Percentiles rank a stretch among this genome's conserved stretches.
phyloP scores from a whole-genome alignment of 37 sponge, comb jelly and placozoan genomes.

The Haliclona indistincta region DNA sequence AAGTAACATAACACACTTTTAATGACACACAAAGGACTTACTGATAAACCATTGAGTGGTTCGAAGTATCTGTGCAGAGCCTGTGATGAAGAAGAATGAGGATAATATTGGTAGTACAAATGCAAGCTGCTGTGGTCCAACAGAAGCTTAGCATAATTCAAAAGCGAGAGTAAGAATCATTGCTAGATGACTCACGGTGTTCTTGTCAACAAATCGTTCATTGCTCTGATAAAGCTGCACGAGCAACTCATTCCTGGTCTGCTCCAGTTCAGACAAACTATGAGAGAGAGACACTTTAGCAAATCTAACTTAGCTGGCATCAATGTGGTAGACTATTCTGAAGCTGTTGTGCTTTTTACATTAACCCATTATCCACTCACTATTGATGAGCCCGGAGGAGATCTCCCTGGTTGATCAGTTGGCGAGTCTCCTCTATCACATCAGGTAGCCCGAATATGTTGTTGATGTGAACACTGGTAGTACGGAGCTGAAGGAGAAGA shows the following conservation, averaged over 20 bases:
- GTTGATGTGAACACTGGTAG: slow-evolving; percentile 71
- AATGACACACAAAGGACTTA: slow-evolving; percentile 24
- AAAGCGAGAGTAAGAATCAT: not conserved
- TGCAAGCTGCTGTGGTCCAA: too few relatives aligned
- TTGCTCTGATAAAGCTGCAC: slow-evolving; percentile 82
- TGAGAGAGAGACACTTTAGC: too few relatives aligned
- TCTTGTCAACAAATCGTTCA: slow-evolving; percentile 77
- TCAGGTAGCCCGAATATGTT: slow-evolving; percentile 83
- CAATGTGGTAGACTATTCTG: too few relatives aligned
- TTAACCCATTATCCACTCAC: slow-evolving; percentile 29
- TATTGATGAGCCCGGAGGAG: slow-evolving; percentile 72
- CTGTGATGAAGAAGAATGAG: slow-evolving; percentile 33
- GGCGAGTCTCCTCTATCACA: slow-evolving; percentile 48
- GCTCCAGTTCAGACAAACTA: slow-evolving; percentile 84
- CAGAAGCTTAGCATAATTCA: too few relatives aligned
- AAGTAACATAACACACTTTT: too few relatives aligned
- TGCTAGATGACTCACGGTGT: slow-evolving; percentile 60
- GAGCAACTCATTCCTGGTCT: slow-evolving; percentile 88
- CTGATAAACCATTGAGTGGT: slow-evolving; percentile 56
- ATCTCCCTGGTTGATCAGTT: slow-evolving; percentile 46
- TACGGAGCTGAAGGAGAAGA: slow-evolving; percentile 59
- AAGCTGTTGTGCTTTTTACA: too few relatives aligned
- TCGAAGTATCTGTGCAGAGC: slow-evolving; percentile 84
- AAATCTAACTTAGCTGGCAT: too few relatives aligned
- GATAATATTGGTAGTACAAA: too few relatives aligned